Evolutionary conservation across 2,888 invertebrate genomes (phyloP).

Genomic region (Zygothrica quintamaculata): DNA sequence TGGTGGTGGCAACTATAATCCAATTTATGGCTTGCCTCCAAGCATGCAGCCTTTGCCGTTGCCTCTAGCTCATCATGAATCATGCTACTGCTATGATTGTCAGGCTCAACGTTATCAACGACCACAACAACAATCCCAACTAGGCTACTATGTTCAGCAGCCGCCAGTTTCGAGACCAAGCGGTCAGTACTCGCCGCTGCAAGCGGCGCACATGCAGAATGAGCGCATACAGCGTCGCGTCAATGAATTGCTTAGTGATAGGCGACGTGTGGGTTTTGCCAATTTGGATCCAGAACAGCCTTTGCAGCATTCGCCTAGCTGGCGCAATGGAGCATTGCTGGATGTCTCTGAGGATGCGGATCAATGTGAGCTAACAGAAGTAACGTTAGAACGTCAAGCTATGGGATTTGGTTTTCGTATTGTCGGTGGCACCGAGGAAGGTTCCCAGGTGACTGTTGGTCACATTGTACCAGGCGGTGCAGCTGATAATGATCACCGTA

Average conservation of each 20-base stretch:
- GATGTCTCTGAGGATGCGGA: constrained; percentile 72
- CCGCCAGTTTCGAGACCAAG: constrained; percentile 31
- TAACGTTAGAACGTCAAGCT: constrained; percentile 94
- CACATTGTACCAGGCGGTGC: constrained; percentile 98
- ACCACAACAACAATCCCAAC: constrained; percentile 49
- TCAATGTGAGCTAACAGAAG: constrained; percentile 82
- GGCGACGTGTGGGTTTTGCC: constrained; percentile 83
- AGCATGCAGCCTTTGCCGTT: constrained; percentile 70
- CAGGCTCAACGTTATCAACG: constrained; percentile 79
- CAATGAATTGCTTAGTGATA: constrained; percentile 83
- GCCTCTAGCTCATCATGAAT: constrained; percentile 80
- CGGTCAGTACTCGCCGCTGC: constrained; percentile 75
- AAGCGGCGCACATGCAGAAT: constrained; percentile 81
- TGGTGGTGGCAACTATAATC: constrained; percentile 64
- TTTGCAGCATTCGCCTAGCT: constrained; percentile 73
- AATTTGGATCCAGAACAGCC: constrained; percentile 77
- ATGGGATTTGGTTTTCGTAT: constrained; percentile 99
- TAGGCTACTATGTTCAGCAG: constrained; percentile 60
- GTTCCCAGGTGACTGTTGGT: constrained; percentile 97
- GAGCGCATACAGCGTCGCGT: constrained; percentile 83
- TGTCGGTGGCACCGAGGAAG: constrained; percentile 98
- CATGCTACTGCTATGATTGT: constrained; percentile 84
- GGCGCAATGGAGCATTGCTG: constrained; percentile 61
- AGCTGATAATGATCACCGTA: constrained; percentile 94
- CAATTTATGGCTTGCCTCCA: constrained; percentile 78